Evolutionary conservation across 1,140 invertebrate genomes (phyloP), one percentile per base, ranked within the genome.

Genomic region (Agrypnia vestita): DNA sequence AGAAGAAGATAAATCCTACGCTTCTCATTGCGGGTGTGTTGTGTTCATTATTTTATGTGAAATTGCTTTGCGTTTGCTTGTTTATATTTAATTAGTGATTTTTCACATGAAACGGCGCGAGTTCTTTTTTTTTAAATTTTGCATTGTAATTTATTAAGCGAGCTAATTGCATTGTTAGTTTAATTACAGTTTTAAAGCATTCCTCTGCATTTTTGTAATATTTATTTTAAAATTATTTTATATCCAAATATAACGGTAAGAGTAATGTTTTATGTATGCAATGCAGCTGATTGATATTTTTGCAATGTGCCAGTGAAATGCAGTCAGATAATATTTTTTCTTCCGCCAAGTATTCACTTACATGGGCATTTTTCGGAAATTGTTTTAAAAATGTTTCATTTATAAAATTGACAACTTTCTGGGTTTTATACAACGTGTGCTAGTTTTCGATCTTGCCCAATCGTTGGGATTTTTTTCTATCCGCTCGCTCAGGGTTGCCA

Each of bases 301-400:
- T 69, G 64, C 8, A 47, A 64, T 46, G 64, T 47, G 64, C 64
- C 64, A 46, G 44, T 25, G 8, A 43, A 69, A 69, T 69, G 64
- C 46, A 69, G 64, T 69, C 64, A 69, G 64, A 69, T 47, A 47
- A 69, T 69, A 69, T 17, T 25, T 64, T 64, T 35, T 35, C 25
- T 35, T 35, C 6, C 25, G 17, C 35, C 25, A 43, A 25, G 13
- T 8, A 10, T 0, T 10, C 25, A 13, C 1, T 3, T 13, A 43
- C 35, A 11, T 11, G 4, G 8, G 13, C 59, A 12, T 12, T 62
- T 35, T 21, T 11, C 1, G 35, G 61, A 7, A 25, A 43, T 35
- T 13, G 19, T 43, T 25, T 15, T 13, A 1, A 15, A 12, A 51
- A 9, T 51, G 49, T 51, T 12, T 15, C 1, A 12, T 51, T 35